Percentiles rank a stretch among this genome's conserved stretches.
These are phyloP conservation scores for Hozukius guyotensis DNA, from an alignment of 2,797 vertebrate genomes.

Conservation along the genomic window DNA sequence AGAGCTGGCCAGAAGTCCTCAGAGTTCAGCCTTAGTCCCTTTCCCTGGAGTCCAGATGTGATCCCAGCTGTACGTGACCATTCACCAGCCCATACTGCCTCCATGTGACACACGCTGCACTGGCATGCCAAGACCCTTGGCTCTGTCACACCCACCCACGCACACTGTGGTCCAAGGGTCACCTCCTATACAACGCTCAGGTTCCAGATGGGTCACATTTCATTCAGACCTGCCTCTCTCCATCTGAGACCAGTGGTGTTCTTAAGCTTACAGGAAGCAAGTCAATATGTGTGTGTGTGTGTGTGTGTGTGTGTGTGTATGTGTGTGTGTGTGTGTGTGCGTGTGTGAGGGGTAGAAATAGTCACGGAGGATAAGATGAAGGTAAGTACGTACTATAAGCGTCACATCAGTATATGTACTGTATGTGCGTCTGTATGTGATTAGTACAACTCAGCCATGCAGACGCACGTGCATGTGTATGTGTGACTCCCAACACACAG, in stretches of 20 bases:
- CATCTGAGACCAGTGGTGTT: conserved; percentile 22
- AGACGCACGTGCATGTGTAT: too few species aligned
- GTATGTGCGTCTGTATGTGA: too few species aligned
- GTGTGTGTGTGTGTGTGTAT: not conserved
- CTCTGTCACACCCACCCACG: conserved; percentile 33
- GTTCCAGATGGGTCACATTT: conserved; percentile 80
- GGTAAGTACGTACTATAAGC: too few species aligned
- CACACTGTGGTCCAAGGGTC: conserved; percentile 44
- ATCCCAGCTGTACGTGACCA: conserved; percentile 74
- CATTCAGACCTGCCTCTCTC: conserved; percentile 59
- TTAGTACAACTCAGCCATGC: too few species aligned
- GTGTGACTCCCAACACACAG: too few species aligned
- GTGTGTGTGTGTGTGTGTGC: too few species aligned
- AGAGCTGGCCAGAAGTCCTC: conserved; percentile 36
- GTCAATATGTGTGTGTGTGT: not conserved
- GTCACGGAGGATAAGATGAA: too few species aligned
- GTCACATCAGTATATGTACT: not conserved
- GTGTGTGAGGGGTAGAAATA: too few species aligned
- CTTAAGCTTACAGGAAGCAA: conserved; percentile 33
- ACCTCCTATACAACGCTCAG: conserved; percentile 61
- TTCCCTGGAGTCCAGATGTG: conserved; percentile 79
- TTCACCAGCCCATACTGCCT: conserved; percentile 68
- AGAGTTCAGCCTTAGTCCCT: conserved; percentile 50
- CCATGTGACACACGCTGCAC: conserved; percentile 74
- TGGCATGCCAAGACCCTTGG: conserved; percentile 73